These are phyloP conservation scores for Sphaerodactylus townsendi DNA, from an alignment of 2,113 vertebrate genomes.

Conservation along the genomic window DNA sequence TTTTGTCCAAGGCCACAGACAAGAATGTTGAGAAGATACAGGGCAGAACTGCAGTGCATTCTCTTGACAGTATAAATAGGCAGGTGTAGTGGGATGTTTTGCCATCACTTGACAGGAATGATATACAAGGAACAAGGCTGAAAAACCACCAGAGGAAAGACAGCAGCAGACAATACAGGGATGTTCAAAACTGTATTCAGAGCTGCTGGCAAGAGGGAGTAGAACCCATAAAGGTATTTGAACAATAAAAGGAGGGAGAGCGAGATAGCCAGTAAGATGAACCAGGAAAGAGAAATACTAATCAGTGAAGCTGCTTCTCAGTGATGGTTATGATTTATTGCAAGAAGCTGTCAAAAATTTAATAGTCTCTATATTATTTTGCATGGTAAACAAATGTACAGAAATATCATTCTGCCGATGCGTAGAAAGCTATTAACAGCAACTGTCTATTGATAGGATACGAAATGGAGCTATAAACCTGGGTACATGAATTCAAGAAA, in stretches of 20 bases:
- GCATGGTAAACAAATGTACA: constrained; percentile 3
- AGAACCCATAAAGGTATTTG: neutral
- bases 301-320: constrained; percentile 4
- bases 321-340: constrained; percentile 3
- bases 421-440: neutral
- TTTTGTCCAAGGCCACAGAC: constrained; percentile 22
- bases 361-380: neutral
- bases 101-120: neutral
- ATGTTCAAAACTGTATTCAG: neutral
- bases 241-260: constrained; percentile 15
- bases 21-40: constrained; percentile 36
- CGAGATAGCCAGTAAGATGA: constrained; percentile 1
- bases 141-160: neutral
- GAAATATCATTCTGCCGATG: neutral
- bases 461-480: neutral
- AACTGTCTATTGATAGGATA: neutral
- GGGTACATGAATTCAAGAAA: too few relatives aligned
- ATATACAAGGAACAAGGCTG: neutral
- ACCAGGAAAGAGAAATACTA: neutral
- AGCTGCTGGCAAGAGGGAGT: constrained; percentile 6
- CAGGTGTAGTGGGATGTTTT: constrained; percentile 28
- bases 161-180: neutral
- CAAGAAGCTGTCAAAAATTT: neutral
- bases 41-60: constrained; percentile 29
- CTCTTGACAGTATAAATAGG: neutral